Evolutionary conservation across 1,140 invertebrate species (phyloP).

Genomic region (Radopholus similis): DNA sequence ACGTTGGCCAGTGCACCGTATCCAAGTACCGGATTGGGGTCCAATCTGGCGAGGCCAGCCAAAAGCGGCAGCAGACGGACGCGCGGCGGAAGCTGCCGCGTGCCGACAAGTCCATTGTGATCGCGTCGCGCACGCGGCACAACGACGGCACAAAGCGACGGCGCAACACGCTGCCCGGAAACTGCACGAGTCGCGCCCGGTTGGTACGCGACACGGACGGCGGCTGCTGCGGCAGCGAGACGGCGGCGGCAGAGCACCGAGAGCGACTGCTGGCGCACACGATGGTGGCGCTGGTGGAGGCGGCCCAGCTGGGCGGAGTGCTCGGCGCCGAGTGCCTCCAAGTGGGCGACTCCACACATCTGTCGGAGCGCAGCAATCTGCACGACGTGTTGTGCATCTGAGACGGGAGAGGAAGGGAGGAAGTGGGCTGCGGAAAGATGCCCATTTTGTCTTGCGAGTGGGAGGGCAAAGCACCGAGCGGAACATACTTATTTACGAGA

Average conservation of each 20-base stretch:
- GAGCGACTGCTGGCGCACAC: not conserved
- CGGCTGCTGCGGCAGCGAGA: not conserved
- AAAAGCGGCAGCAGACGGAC: not conserved
- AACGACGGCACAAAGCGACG: not conserved
- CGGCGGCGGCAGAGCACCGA: not conserved
- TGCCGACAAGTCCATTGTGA: too few relatives aligned
- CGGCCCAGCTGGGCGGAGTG: not conserved
- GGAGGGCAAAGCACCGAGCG: too few relatives aligned
- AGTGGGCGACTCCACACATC: constrained; percentile 30
- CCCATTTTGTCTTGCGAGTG: too few relatives aligned
- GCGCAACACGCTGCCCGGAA: too few relatives aligned
- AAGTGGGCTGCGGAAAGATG: too few relatives aligned
- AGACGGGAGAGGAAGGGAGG: too few relatives aligned
- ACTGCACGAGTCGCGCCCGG: not conserved
- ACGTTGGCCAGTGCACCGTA: constrained; percentile 48
- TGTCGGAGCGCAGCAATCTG: constrained; percentile 28
- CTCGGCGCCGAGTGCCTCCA: constrained; percentile 20
- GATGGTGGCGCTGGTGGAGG: not conserved
- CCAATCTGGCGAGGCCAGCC: not conserved
- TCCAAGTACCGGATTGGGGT: constrained; percentile 15
- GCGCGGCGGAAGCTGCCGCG: not conserved
- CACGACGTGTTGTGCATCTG: not conserved
- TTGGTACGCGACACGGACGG: not conserved
- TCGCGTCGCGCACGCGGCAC: too few relatives aligned
- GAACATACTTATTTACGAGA: too few relatives aligned